Conservation (phyloP, 2,113 vertebrate genomes). For the Mus musculus region GRCm39 chr5:45298001-45298500, state of each 20-base stretch:
- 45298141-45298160: not conserved
- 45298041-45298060: not conserved
- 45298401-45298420: not conserved
- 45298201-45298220: not conserved
- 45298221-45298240: not conserved
- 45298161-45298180: not conserved
- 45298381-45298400: not conserved
- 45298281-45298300: not conserved
- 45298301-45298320: not conserved
- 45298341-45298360: not conserved
- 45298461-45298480: not conserved
- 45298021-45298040: not conserved
- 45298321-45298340: not conserved
- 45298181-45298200: not conserved
- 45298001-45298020: not conserved
- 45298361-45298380: not conserved
- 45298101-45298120: conserved; percentile 14
- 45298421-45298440: not conserved
- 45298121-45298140: not conserved
- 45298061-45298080: not conserved
- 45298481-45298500: too few relatives aligned
- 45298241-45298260: too few relatives aligned
- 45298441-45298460: not conserved
- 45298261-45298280: not conserved
- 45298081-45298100: not conserved